Evolutionary conservation across 2,888 invertebrate species (phyloP), one percentile per base, ranked within the genome.

Genomic region (Cetonia aurata): DNA sequence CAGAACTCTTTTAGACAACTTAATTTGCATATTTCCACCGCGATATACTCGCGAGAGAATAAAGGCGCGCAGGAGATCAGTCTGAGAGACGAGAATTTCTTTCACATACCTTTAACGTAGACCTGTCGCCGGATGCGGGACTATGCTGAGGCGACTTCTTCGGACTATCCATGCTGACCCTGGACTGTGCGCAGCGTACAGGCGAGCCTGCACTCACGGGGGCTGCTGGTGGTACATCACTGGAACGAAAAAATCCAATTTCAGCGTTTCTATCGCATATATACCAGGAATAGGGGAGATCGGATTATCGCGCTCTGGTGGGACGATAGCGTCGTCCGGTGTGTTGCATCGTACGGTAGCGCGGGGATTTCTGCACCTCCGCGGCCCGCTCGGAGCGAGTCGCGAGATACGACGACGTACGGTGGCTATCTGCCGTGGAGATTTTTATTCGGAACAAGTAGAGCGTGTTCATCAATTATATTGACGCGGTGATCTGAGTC

Each of bases 141-240:
- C 80, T 87, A 83, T 78, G 87, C 82, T 84, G 88, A 82, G 88
- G 88, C 84, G 82, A 88, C 85, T 85, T 88, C 84, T 84, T 86
- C 80, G 88, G 87, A 74, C 89, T 89, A 76, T 89, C 89, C 81
- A 85, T 86, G 79, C 86, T 88, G 81, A 80, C 81, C 83, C 88
- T 81, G 71, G 81, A 80, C 77, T 83, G 84, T 80, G 85, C 85
- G 75, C 88, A 83, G 80, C 84, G 86, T 77, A 88, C 79, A 72
- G 83, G 83, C 75, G 84, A 89, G 83, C 88, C 88, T 80, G 87
- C 87, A 85, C 84, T 85, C 85, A 86, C 84, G 86, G 90, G 85
- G 89, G 90, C 86, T 89, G 90, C 89, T 88, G 91, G 80, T 74
- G 83, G 79, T 79, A 82, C 84, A 84, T 84, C 84, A 88, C 91